Base-by-base conservation (phyloP, 2,888 invertebrate genomes). In the Craniophora ligustri region DNA sequence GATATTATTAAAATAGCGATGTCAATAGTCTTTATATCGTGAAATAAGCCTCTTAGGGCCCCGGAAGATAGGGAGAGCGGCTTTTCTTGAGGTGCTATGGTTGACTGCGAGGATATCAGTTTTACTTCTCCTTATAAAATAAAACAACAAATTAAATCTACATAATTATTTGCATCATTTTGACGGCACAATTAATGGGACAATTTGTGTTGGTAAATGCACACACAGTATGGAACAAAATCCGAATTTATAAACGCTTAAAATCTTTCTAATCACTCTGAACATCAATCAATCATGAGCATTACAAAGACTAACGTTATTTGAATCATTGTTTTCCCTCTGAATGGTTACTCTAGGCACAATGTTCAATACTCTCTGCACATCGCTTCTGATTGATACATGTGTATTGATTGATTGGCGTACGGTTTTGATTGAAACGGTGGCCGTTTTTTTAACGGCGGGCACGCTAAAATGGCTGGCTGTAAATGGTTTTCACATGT, bases 341-440 rank as follows among this genome's bases (percentile, higher is more conserved):
- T 40, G 3, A 55, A 55, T 36, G 14, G 15, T 23, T 5, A 28
- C 15, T 13, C 19, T 28, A 23, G 21, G 23, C 11, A 40, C 40
- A 60, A 64, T 38, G 57, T 65, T 64, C 60, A 41, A 23, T 30
- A 13, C 36, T 57, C 48, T 48, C 48, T 40, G 14, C 13, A 28
- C 21, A 57, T 47, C 32, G 13, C 13, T 28, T 46, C 19, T 35
- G 50, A 38, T 50, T 58, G 48, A 50, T 28, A 42, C 36, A 41
- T 16, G 31, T 13, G 16, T 26, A 32, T 34, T 46, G 59, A 32
- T 34, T 46, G 59, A 63, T 64, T 13, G 23, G 16, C 31, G 8
- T 16, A 14, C 32, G 18, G 40, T 30, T 13, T 21, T 19, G 36
- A 41, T 57, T 64, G 41, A 30, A 38, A 36, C 13, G 5, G 19